Base-by-base conservation (phyloP, 2,113 vertebrate species). In the Prunella fulvescens region DNA sequence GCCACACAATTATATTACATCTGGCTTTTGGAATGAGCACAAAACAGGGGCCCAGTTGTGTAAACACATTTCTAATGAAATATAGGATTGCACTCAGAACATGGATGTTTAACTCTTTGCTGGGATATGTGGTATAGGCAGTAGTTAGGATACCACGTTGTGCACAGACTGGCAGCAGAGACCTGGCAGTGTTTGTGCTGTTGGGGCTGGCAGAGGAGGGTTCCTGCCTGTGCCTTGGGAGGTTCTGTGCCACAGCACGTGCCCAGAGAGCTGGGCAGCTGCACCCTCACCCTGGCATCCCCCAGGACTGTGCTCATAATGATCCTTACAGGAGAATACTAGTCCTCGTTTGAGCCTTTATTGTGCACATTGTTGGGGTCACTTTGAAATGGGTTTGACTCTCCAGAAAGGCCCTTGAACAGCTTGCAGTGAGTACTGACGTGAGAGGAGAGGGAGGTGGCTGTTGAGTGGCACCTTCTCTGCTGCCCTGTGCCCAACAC, bases 201-300 rank as follows among this genome's bases (percentile, higher is more conserved):
- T 42, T 8, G 19, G 12, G 66, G 56, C 16, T 4, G 86, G 35
- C 4, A 4, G 37, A 39, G 86, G 33, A 71, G 12, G 4, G 13
- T n/a, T 29, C 12, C 77, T 54, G 17, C 73, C 47, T 42, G 8
- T 40, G 40, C 50, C 48, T 13, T 29, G 2, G 10, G 23, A 42
- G n/a, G 28, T 13, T n/a, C 37, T 11, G 2, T 11, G 4, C 47
- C 31, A 1, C 0, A 19, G 60, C 26, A 11, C 0, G 0, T 11
- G 33, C 39, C 84, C 40, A 3, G 5, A 17, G 5, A 62, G 51
- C 31, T 7, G 37, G 73, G 81, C n/a, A 54, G 48, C 47, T 8
- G 14, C 61, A 0, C 29, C 14, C 2, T 11, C 2, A 9, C 4
- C 64, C 65, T 8, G 42, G 48, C 48, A 23, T 19, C 39, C 44